Percentiles rank a stretch among this genome's conserved stretches.
phyloP scores from a whole-genome alignment of 2,113 vertebrate genomes.

The Archocentrus centrarchus region DNA sequence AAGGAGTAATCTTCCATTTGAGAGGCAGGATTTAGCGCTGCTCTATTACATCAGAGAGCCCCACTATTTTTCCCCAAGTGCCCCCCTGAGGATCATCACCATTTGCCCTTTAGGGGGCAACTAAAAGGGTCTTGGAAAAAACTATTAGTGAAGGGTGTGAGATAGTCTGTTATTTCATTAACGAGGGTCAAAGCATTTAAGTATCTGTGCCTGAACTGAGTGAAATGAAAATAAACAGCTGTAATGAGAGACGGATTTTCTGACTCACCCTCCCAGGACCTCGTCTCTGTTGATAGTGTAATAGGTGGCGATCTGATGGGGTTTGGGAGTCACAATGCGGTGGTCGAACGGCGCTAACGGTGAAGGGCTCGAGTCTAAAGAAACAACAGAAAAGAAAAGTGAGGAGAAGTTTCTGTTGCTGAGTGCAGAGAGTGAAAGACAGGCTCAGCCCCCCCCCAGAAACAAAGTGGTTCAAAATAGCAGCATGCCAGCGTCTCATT shows the following conservation, averaged over 20 bases:
- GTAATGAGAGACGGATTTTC: background rate
- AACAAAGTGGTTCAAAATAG: constrained; percentile 68
- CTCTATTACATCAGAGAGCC: constrained; percentile 54
- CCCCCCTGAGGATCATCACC: constrained; percentile 1
- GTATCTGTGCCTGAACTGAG: background rate
- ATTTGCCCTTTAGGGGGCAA: constrained; percentile 38
- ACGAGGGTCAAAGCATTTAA: background rate
- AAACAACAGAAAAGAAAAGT: background rate
- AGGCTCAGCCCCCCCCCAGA: constrained; percentile 27
- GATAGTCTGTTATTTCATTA: constrained; percentile 46
- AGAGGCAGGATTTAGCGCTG: constrained; percentile 56
- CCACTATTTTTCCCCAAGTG: constrained; percentile 26
- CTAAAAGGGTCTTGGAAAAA: constrained; percentile 42
- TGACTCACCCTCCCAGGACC: constrained; percentile 92
- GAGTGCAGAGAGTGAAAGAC: background rate
- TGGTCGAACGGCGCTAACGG: constrained; percentile 93
- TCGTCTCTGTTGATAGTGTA: constrained; percentile 90
- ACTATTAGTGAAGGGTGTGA: constrained; percentile 19
- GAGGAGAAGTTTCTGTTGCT: background rate
- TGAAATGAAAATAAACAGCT: constrained; percentile 35
- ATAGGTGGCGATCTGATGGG: constrained; percentile 83
- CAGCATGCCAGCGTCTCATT: constrained; percentile 47
- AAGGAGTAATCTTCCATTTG: constrained; percentile 59
- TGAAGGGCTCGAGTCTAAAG: constrained; percentile 81
- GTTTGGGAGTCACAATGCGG: constrained; percentile 90